Conservation (phyloP, 2,797 vertebrate species). For the Zalophus californianus region DNA sequence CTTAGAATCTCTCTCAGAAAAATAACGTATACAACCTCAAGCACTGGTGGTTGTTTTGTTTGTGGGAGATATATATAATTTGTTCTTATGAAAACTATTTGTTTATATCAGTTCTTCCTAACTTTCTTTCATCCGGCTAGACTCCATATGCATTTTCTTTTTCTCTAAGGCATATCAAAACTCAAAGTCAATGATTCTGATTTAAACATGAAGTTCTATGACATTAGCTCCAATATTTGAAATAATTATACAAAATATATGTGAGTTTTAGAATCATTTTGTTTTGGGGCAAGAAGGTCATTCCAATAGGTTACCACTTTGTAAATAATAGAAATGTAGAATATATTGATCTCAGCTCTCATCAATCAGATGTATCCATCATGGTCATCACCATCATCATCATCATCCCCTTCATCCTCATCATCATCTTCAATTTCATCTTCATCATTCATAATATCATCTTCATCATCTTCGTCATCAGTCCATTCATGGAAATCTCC, state of each 20-base stretch:
- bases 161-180: slow-evolving; percentile 86
- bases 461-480: slow-evolving; percentile 93
- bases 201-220: slow-evolving; percentile 89
- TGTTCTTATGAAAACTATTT: slow-evolving; percentile 72
- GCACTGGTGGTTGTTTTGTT: slow-evolving; percentile 51
- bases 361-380: slow-evolving; percentile 95
- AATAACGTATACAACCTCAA: slow-evolving; percentile 46
- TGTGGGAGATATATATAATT: slow-evolving; percentile 64
- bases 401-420: slow-evolving; percentile 93
- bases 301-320: slow-evolving; percentile 90
- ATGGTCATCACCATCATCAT: slow-evolving; percentile 89
- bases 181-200: slow-evolving; percentile 86
- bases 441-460: slow-evolving; percentile 91
- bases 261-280: slow-evolving; percentile 91
- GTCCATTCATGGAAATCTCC: slow-evolving; percentile 93
- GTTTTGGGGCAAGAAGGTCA: slow-evolving; percentile 89
- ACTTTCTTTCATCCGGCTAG: slow-evolving; percentile 79
- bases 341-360: slow-evolving; percentile 79
- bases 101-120: slow-evolving; percentile 35
- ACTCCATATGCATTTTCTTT: slow-evolving; percentile 84
- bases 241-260: slow-evolving; percentile 95
- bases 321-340: slow-evolving; percentile 92
- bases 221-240: slow-evolving; percentile 89
- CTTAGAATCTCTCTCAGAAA: slow-evolving; percentile 69
- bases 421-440: slow-evolving; percentile 91